Base-by-base conservation (phyloP, 2,888 invertebrate genomes). In the Synergus umbraculus region DNA sequence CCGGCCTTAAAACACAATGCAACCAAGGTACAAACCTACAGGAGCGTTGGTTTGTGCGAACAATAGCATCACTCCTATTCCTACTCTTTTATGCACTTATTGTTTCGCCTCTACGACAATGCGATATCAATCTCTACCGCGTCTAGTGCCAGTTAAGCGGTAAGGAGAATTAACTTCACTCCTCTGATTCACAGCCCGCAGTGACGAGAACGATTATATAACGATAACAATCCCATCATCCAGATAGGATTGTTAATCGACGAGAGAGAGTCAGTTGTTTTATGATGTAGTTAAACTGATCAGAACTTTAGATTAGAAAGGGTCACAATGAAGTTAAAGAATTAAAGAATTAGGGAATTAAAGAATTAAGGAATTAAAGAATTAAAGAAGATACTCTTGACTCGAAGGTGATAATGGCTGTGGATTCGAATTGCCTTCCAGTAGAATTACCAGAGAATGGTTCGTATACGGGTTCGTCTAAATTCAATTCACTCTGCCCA, bases 1-100 rank as follows among this genome's bases (percentile, higher is more conserved):
- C 85, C 85, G 83, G 85, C 82, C 85, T 86, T 87, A 85, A 82
- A 85, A 81, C 79, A 87, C 86, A 84, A 85, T 85, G 85, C 86
- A 82, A 82, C 82, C 78, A 81, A 83, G 83, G 82, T 80, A 80
- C 54, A 66, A 81, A 63, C 63, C 73, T 86, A 86, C 84, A 83
- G 69, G 37, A 84, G 86, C 82, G 81, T 83, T 79, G 79, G 67
- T 83, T 65, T 46, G 60, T 60, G 44, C 29, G 84, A 82, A 87
- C 87, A 87, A 87, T 87, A 82, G 13, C 76, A 66, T 64, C 79
- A 64, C 78, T 44, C 63, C 41, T 79, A 80, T 69, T 81, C 80
- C 79, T 82, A 78, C 85, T 80, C 79, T 80, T 82, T 84, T 83
- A 81, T 76, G 78, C 78, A 63, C 83, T 83, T 82, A 65, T 76